Evolutionary conservation across 2,113 vertebrate genomes (phyloP).

Genomic region (Amia ocellicauda): DNA sequence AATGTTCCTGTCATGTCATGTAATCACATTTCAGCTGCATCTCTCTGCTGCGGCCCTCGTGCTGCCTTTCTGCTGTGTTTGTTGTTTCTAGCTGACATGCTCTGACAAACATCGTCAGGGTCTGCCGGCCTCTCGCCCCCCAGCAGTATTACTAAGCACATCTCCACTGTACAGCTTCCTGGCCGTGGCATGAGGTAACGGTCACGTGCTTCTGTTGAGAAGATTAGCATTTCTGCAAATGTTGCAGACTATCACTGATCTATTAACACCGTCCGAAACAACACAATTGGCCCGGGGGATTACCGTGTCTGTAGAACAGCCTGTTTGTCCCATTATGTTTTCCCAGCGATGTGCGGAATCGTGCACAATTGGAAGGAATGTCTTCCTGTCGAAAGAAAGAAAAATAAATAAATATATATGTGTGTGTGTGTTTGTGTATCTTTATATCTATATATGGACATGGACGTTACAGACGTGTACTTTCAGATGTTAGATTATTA

Average conservation of each 20-base stretch:
- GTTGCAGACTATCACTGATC: constrained; percentile 57
- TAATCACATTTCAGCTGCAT: too few relatives aligned
- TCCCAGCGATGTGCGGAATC: constrained; percentile 43
- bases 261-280: constrained; percentile 50
- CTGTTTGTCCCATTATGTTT: constrained; percentile 56
- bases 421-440: background rate
- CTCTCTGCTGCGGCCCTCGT: background rate
- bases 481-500: background rate
- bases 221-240: constrained; percentile 65
- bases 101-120: background rate
- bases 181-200: constrained; percentile 46
- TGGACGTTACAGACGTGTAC: background rate
- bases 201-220: constrained; percentile 48
- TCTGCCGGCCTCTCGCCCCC: background rate
- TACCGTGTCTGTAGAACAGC: constrained; percentile 64
- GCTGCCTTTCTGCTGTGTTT: background rate
- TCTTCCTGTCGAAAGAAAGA: constrained; percentile 10
- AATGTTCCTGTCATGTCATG: too few relatives aligned
- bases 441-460: background rate
- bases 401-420: constrained; percentile 7
- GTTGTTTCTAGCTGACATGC: background rate
- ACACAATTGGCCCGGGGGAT: constrained; percentile 57
- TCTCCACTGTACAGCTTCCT: constrained; percentile 35
- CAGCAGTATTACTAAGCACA: constrained; percentile 18
- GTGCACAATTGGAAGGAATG: constrained; percentile 17